Percentiles rank a stretch among this genome's conserved stretches.
Evolutionary conservation across 2,113 vertebrate genomes (phyloP).

Genomic region (Tiliqua scincoides): DNA sequence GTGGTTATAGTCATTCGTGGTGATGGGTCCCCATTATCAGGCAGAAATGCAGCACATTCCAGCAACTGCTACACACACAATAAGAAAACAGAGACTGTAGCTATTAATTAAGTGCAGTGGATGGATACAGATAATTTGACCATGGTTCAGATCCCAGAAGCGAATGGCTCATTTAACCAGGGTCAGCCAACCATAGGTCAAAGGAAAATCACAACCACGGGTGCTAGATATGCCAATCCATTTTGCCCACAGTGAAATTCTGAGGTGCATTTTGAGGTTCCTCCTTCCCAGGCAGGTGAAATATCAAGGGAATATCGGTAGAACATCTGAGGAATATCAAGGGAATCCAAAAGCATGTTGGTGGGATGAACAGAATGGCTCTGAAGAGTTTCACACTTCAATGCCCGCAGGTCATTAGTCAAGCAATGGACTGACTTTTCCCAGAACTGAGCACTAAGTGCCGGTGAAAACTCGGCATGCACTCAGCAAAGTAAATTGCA

Average conservation of each 20-base stretch:
- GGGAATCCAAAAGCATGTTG: neutral
- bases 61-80: neutral
- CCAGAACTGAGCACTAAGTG: no score
- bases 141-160: neutral
- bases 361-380: neutral
- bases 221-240: neutral
- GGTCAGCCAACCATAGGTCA: neutral
- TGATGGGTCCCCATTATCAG: slow-evolving; percentile 11
- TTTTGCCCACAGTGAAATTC: neutral
- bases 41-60: neutral
- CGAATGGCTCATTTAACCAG: slow-evolving; percentile 2
- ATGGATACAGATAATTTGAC: slow-evolving; percentile 11
- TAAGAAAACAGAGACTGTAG: slow-evolving; percentile 18
- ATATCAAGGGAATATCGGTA: neutral
- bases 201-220: neutral
- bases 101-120: slow-evolving; percentile 12
- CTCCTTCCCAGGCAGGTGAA: neutral
- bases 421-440: no score
- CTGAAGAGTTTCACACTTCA: neutral
- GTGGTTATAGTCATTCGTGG: neutral
- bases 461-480: no score
- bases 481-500: no score
- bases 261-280: neutral
- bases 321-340: neutral
- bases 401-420: neutral